A percentile compares a stretch with the other conserved stretches of the same genome.
These are phyloP conservation scores for Lasius platythorax DNA, from an alignment of 2,888 invertebrate genomes.

Conservation along the genomic window DNA sequence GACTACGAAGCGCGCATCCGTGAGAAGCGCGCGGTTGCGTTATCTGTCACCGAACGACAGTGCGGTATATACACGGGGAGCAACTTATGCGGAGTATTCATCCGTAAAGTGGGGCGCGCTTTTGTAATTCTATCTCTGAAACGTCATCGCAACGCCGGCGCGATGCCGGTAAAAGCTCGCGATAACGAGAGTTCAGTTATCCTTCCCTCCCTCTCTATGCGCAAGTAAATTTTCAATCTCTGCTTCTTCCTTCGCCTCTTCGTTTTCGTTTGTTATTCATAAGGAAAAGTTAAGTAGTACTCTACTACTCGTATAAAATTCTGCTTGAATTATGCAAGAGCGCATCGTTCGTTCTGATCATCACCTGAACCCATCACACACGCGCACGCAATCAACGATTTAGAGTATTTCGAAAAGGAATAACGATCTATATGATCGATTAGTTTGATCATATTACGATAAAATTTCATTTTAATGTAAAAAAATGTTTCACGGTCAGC, in stretches of 20 bases:
- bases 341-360: neutral
- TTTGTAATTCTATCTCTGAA: conserved; percentile 62
- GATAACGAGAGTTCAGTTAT: conserved; percentile 68
- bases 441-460: conserved; percentile 16
- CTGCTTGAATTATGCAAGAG: neutral
- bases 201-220: neutral
- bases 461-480: neutral
- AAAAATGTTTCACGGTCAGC: neutral
- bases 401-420: neutral
- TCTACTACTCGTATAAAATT: conserved; percentile 10
- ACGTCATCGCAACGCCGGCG: conserved; percentile 32
- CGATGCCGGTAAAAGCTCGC: conserved; percentile 58
- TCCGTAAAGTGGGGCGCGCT: conserved; percentile 64
- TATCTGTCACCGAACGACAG: conserved; percentile 41
- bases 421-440: neutral
- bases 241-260: conserved; percentile 5
- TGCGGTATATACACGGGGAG: conserved; percentile 19
- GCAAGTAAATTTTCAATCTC: conserved; percentile 34
- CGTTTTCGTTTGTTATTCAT: neutral
- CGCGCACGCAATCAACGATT: neutral
- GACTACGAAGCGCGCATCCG: conserved; percentile 18
- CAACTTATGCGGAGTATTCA: conserved; percentile 49
- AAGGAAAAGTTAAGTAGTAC: neutral
- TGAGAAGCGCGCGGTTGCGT: conserved; percentile 17
- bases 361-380: neutral